Percentiles rank a stretch among this genome's conserved stretches.
Evolutionary conservation across 2,797 vertebrate species (phyloP).

Genomic region (Crocidura indochinensis): DNA sequence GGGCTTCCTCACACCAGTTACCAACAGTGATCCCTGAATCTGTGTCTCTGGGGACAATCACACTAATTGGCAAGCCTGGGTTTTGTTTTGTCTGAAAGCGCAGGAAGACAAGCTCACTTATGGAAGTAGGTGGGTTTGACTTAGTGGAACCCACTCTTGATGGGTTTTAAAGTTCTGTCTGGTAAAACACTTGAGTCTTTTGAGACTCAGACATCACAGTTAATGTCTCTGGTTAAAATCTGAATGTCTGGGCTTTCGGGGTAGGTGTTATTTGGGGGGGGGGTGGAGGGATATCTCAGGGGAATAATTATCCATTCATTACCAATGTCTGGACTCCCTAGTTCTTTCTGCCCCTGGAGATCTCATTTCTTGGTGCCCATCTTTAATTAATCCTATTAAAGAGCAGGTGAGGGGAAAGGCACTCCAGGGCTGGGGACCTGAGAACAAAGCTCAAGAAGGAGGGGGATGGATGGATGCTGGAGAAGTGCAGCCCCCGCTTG

Average conservation of each 20-base stretch:
- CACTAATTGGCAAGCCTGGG: slow-evolving; percentile 54
- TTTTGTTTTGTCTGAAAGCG: slow-evolving; percentile 53
- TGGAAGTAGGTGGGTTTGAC: neutral
- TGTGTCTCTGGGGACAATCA: slow-evolving; percentile 54
- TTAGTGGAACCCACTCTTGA: neutral
- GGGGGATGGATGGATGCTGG: neutral
- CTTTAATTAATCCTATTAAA: slow-evolving; percentile 52
- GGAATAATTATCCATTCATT: neutral
- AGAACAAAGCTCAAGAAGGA: slow-evolving; percentile 7
- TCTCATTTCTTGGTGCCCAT: slow-evolving; percentile 27
- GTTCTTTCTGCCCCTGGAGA: slow-evolving; percentile 12
- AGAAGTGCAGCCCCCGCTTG: neutral
- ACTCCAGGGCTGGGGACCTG: neutral
- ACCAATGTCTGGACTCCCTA: slow-evolving; percentile 1
- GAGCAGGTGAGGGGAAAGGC: slow-evolving; percentile 38
- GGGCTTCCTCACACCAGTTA: slow-evolving; percentile 61
- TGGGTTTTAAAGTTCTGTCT: neutral
- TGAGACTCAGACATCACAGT: neutral
- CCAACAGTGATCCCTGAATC: slow-evolving; percentile 67
- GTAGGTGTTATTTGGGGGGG: neutral
- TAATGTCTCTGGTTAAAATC: neutral
- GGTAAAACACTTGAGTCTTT: neutral
- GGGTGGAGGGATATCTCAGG: neutral
- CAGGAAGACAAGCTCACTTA: neutral
- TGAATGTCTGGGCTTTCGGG: neutral